phyloP scores from a whole-genome alignment of 2,888 invertebrate species.

The Zele albiditarsus region DNA sequence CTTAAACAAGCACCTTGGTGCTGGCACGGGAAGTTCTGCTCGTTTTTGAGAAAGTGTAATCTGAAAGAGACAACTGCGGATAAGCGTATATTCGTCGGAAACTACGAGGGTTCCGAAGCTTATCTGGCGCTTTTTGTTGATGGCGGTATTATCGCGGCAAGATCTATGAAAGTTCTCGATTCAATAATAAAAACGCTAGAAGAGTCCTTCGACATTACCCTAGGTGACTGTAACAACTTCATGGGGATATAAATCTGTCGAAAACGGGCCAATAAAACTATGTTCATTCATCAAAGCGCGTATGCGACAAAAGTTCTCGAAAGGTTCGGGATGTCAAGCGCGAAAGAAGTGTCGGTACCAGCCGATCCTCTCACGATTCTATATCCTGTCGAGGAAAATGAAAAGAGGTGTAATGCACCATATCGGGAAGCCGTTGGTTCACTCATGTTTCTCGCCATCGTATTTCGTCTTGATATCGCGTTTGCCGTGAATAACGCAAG shows the following conservation, averaged over 20 bases:
- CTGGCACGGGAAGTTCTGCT: constrained; percentile 51
- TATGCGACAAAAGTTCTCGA: constrained; percentile 34
- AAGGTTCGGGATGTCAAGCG: constrained; percentile 33
- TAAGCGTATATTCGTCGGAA: too few species aligned
- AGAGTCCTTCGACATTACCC: constrained; percentile 44
- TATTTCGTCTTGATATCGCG: constrained; percentile 27
- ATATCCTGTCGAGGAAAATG: constrained; percentile 12
- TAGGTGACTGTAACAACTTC: constrained; percentile 42
- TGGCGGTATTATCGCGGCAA: constrained; percentile 49
- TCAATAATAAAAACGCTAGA: constrained; percentile 35
- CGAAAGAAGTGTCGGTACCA: constrained; percentile 35
- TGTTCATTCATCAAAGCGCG: constrained; percentile 32
- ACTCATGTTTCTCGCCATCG: constrained; percentile 25
- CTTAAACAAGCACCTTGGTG: constrained; percentile 56
- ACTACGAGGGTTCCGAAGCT: too few species aligned
- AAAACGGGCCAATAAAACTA: constrained; percentile 23
- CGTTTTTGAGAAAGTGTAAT: constrained; percentile 38
- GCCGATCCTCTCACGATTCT: constrained; percentile 17
- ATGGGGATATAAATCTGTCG: constrained; percentile 50
- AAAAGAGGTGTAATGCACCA: neutral
- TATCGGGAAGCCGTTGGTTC: constrained; percentile 26
- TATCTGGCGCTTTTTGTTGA: constrained; percentile 52
- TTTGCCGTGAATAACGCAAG: neutral
- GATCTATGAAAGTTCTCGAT: constrained; percentile 31
- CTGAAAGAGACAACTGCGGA: too few species aligned